phyloP scores from a whole-genome alignment of 2,797 vertebrate species.

The Leptodactylus fallax region DNA sequence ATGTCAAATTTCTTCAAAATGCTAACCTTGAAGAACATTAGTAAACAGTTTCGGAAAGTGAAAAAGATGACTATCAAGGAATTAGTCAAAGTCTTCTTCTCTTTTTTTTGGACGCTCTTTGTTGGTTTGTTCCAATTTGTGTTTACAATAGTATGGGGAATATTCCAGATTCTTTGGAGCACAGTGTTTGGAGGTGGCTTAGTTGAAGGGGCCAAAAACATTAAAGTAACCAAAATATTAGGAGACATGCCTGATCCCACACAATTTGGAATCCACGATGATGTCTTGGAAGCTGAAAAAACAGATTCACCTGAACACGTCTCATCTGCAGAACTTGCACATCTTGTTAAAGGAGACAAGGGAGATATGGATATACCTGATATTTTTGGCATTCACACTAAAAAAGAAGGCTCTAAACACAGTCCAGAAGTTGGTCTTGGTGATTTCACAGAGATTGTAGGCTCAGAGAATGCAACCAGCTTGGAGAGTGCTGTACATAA shows the following conservation, averaged over 20 bases:
- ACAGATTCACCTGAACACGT: conserved; percentile 81
- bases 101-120: conserved; percentile 91
- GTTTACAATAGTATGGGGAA: conserved; percentile 87
- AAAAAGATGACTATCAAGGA: conserved; percentile 91
- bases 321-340: conserved; percentile 79
- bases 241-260: conserved; percentile 99
- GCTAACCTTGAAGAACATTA: conserved; percentile 87
- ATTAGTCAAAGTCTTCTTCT: conserved; percentile 87
- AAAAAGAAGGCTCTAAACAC: conserved; percentile 89
- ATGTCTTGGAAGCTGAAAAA: conserved; percentile 89
- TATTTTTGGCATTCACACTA: conserved; percentile 86
- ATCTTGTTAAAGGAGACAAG: conserved; percentile 84
- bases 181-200: conserved; percentile 95
- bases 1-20: conserved; percentile 81
- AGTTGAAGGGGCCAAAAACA: conserved; percentile 97
- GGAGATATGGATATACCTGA: conserved; percentile 88
- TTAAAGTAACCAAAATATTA: conserved; percentile 96
- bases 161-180: conserved; percentile 94
- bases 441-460: conserved; percentile 90
- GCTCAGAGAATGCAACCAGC: conserved; percentile 83
- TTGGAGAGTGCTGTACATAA: conserved; percentile 88
- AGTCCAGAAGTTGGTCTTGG: conserved; percentile 90
- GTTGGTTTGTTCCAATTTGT: conserved; percentile 86
- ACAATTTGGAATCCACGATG: conserved; percentile 97
- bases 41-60: conserved; percentile 87